These are phyloP conservation scores for Pristis pectinata DNA, from an alignment of 2,797 vertebrate species.

Conservation along the genomic window DNA sequence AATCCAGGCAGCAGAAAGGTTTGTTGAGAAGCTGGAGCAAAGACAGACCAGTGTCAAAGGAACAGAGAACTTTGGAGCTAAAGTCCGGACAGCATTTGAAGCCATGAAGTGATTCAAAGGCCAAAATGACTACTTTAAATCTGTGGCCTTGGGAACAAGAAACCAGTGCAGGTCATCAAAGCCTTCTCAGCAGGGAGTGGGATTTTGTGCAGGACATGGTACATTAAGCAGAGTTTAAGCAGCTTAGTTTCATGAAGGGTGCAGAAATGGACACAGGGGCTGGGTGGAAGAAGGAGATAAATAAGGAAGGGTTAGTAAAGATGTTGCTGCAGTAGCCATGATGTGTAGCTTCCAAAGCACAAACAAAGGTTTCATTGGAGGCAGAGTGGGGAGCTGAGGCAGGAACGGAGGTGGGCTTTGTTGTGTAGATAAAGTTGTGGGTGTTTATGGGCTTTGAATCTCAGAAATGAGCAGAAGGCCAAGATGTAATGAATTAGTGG, in stretches of 20 bases:
- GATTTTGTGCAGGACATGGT: too few relatives aligned
- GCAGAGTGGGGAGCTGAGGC: neutral
- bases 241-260: too few relatives aligned
- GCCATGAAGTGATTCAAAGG: neutral
- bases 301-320: too few relatives aligned
- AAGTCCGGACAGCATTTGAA: too few relatives aligned
- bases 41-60: neutral
- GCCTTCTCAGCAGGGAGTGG: too few relatives aligned
- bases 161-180: neutral
- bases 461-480: neutral
- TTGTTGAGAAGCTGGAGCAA: neutral
- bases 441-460: neutral
- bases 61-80: neutral
- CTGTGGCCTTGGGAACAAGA: neutral
- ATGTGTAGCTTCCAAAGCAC: too few relatives aligned
- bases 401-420: neutral
- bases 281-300: too few relatives aligned
- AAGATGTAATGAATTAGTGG: neutral
- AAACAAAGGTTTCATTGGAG: neutral
- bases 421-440: neutral
- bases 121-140: neutral
- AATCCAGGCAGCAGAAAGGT: neutral
- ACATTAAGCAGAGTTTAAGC: too few relatives aligned
- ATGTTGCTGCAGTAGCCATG: too few relatives aligned
- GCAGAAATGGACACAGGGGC: too few relatives aligned